Evolutionary conservation across 2,797 vertebrate genomes (phyloP), one percentile per base, ranked within the genome.

Genomic region (Gobio occitaniae): DNA sequence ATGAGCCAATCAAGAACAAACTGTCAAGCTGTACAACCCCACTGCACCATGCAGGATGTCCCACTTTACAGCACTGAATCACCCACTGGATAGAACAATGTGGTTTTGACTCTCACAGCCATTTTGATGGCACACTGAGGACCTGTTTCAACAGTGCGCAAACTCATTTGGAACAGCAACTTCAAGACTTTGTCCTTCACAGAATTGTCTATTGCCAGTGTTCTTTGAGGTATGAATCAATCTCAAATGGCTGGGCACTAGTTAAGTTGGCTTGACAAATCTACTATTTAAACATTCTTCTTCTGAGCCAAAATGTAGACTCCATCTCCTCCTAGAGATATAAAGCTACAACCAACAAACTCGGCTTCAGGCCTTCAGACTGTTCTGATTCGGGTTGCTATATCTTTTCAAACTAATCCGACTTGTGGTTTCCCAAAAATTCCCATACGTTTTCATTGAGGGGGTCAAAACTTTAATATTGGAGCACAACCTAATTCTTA

Each of bases 71-170:
- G 32, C 78, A 71, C 50, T 80, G 78, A 63, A 36, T 13, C 16
- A 75, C 15, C 72, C 48, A 75, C 47, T 54, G 29, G 50, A 56
- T 36, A 54, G 25, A 29, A 21, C 17, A 21, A 16, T 50, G 44
- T 50, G 47, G 17, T 25, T 74, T 52, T 84, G 75, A 84, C 83
- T 88, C 83, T 56, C 75, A 25, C 50, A 74, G 78, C 76, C 63
- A 84, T 65, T 59, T 78, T 41, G 19, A 70, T 68, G 76, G 81
- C 69, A 84, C 56, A 29, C 61, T 32, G 72, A 66, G 70, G 71
- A 66, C 65, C 77, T 78, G 86, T 44, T 84, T 78, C 38, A 81
- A 82, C 25, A 32, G 21, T 32, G 56, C 66, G 65, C 77, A 32
- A 9, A 52, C 47, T 3, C 10, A 52, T 32, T 74, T 56, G 32